Conservation (phyloP, 2,797 vertebrate genomes). For the Coendou prehensilis region DNA sequence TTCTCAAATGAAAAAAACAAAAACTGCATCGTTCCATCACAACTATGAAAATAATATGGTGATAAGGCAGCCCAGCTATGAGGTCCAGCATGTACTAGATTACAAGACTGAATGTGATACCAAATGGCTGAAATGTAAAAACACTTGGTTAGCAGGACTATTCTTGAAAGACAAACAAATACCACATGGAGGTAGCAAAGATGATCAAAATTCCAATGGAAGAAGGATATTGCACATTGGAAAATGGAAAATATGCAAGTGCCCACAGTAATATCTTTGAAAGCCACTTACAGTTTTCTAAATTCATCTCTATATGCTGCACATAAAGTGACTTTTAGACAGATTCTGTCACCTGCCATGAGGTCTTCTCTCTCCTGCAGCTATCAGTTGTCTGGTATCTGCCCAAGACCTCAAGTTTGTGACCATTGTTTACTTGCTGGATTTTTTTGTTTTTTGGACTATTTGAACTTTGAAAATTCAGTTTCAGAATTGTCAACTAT, state of each 20-base stretch:
- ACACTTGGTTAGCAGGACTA: neutral
- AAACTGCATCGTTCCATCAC: neutral
- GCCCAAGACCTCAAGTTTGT: neutral
- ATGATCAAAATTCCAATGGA: neutral
- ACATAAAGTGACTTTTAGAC: neutral
- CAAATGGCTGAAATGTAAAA: neutral
- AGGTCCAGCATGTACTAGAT: neutral
- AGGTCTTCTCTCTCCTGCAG: neutral
- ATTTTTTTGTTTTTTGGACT: neutral
- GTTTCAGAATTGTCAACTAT: slow-evolving; percentile 23
- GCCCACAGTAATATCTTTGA: neutral
- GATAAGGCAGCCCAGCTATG: neutral
- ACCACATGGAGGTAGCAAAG: neutral
- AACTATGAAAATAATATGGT: slow-evolving; percentile 16
- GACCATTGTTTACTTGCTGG: neutral
- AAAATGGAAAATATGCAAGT: neutral
- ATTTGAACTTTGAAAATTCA: slow-evolving; percentile 47
- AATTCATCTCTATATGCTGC: neutral
- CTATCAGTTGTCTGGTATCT: neutral
- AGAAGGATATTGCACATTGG: neutral
- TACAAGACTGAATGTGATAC: neutral
- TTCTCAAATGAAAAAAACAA: neutral
- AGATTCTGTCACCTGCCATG: neutral
- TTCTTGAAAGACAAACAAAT: slow-evolving; percentile 16
- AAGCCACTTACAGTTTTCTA: slow-evolving; percentile 6